phyloP scores from a whole-genome alignment of 1,140 invertebrate species.

The Anthonomus grandis region DNA sequence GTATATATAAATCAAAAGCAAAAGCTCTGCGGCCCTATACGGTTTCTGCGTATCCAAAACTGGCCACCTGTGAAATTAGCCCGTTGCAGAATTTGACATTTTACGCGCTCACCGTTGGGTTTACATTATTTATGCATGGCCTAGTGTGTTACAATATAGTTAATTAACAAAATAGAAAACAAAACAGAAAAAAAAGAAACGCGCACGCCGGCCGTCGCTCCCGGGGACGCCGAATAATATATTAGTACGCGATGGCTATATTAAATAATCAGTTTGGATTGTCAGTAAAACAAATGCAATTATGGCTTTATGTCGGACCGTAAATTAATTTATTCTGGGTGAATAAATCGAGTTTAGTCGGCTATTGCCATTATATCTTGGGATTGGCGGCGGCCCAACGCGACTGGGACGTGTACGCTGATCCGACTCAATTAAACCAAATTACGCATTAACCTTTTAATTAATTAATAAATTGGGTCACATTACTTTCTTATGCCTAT shows the following conservation, averaged over 20 bases:
- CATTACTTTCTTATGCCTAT: too few species aligned
- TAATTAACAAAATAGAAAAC: conserved; percentile 21
- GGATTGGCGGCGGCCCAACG: too few species aligned
- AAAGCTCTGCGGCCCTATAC: conserved; percentile 6
- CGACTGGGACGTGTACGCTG: too few species aligned
- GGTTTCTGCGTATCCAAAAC: conserved; percentile 22
- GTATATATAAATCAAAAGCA: conserved; percentile 18
- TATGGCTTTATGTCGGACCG: conserved; percentile 8
- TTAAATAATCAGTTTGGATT: conserved; percentile 21
- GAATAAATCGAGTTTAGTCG: conserved; percentile 7
- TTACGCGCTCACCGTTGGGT: conserved; percentile 13
- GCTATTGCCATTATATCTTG: background rate
- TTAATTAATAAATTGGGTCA: too few species aligned
- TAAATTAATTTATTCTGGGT: conserved; percentile 3
- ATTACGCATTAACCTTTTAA: too few species aligned
- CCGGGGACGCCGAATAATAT: conserved; percentile 9
- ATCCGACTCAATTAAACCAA: too few species aligned
- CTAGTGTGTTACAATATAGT: conserved; percentile 26
- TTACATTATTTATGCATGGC: conserved; percentile 25
- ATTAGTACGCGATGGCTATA: conserved; percentile 20
- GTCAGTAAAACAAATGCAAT: conserved; percentile 16
- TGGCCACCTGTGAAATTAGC: conserved; percentile 27
- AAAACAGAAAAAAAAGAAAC: background rate
- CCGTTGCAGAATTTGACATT: conserved; percentile 25
- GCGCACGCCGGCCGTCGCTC: background rate